Conservation (phyloP, 1,140 invertebrate species). For the Cherax destructor region DNA sequence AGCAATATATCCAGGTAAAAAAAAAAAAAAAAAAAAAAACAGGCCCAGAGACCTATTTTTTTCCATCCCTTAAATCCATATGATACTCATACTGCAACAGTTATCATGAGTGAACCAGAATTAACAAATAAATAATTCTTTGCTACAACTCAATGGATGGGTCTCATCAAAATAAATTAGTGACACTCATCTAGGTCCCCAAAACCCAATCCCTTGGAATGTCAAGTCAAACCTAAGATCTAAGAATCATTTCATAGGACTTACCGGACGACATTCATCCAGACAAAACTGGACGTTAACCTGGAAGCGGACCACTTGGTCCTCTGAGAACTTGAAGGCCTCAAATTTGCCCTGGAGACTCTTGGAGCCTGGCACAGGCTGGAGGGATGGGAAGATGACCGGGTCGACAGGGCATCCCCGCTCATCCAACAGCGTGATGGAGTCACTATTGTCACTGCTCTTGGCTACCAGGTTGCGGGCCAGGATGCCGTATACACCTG, state of each 20-base stretch:
- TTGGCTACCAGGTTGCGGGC: constrained; percentile 79
- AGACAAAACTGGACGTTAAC: constrained; percentile 83
- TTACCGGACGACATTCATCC: constrained; percentile 79
- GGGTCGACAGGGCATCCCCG: constrained; percentile 79
- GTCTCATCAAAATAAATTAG: background rate
- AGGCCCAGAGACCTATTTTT: no score
- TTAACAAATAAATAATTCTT: no score
- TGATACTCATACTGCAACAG: no score
- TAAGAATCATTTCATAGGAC: constrained; percentile 56
- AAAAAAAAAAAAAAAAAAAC: no score
- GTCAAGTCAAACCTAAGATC: background rate
- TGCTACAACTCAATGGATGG: no score
- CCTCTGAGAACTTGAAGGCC: constrained; percentile 84
- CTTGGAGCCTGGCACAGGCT: constrained; percentile 74
- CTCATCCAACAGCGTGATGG: constrained; percentile 78
- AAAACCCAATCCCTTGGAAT: no score
- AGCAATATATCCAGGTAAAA: no score
- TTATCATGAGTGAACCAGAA: no score
- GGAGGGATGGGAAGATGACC: constrained; percentile 78
- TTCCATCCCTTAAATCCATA: no score
- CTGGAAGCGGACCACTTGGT: constrained; percentile 82
- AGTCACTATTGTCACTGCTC: constrained; percentile 77
- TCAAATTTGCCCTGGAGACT: constrained; percentile 79
- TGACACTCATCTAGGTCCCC: background rate
- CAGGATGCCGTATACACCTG: constrained; percentile 78